Evolutionary conservation across 2,888 invertebrate species (phyloP).

Genomic region (Sericinus montela): DNA sequence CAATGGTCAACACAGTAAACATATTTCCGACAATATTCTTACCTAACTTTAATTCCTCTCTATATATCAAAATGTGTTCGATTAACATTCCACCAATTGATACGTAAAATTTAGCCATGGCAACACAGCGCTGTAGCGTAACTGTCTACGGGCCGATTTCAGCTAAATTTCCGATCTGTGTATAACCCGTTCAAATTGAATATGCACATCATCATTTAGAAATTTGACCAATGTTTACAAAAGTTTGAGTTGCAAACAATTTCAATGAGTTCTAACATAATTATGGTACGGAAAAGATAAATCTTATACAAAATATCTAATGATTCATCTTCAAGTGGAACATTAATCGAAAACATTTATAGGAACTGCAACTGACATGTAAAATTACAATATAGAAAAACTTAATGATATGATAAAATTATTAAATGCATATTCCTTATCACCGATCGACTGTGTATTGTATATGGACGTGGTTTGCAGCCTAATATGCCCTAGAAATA

Average conservation of each 20-base stretch:
- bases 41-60: background rate
- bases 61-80: background rate
- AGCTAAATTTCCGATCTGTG: slow-evolving; percentile 45
- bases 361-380: slow-evolving; percentile 37
- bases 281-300: too few species aligned
- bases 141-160: slow-evolving; percentile 46
- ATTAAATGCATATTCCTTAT: slow-evolving; percentile 18
- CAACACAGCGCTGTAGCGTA: slow-evolving; percentile 54
- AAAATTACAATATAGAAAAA: slow-evolving; percentile 18
- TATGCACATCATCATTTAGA: background rate
- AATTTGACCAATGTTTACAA: too few species aligned
- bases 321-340: slow-evolving; percentile 19
- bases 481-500: slow-evolving; percentile 10
- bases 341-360: slow-evolving; percentile 35
- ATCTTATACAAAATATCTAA: too few species aligned
- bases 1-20: slow-evolving; percentile 33
- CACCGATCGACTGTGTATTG: background rate
- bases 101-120: slow-evolving; percentile 47
- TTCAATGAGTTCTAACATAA: too few species aligned
- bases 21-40: slow-evolving; percentile 8
- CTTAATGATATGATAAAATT: slow-evolving; percentile 28
- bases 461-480: slow-evolving; percentile 13
- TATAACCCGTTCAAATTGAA: too few species aligned
- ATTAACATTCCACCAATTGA: slow-evolving; percentile 15
- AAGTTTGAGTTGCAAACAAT: too few species aligned